Evolutionary conservation across 2,888 invertebrate genomes (phyloP).

Genomic region (Melanargia galathea): DNA sequence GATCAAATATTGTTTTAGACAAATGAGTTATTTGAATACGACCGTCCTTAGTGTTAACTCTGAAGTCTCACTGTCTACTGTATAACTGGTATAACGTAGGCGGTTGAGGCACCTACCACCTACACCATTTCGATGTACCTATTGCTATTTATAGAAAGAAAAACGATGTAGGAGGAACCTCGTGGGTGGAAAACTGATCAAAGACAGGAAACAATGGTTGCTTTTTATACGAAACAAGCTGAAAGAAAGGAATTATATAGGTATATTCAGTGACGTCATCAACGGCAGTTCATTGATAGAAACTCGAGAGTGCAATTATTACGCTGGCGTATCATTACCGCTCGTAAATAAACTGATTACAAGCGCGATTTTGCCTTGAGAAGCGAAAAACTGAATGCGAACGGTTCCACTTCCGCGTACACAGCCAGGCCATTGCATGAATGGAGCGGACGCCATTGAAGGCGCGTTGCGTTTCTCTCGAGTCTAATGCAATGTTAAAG

Average conservation of each 20-base stretch:
- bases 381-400: constrained; percentile 55
- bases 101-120: constrained; percentile 48
- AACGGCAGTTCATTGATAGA: constrained; percentile 37
- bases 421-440: constrained; percentile 58
- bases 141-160: constrained; percentile 64
- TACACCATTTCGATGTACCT: constrained; percentile 60
- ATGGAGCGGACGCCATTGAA: constrained; percentile 68
- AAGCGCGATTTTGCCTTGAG: constrained; percentile 43
- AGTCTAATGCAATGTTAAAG: constrained; percentile 58
- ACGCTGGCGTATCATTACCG: constrained; percentile 28
- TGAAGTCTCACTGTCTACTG: background rate
- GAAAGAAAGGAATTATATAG: constrained; percentile 16
- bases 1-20: too few species aligned
- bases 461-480: constrained; percentile 44
- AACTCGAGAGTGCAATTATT: constrained; percentile 23
- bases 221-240: constrained; percentile 18
- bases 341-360: constrained; percentile 30
- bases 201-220: constrained; percentile 32
- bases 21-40: background rate
- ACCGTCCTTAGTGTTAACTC: background rate
- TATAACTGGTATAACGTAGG: constrained; percentile 51
- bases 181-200: constrained; percentile 47
- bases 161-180: constrained; percentile 59
- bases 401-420: constrained; percentile 55
- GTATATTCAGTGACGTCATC: constrained; percentile 33